Base-by-base conservation (phyloP, 1,140 invertebrate species). In the Zaprionus camerounensis region DNA sequence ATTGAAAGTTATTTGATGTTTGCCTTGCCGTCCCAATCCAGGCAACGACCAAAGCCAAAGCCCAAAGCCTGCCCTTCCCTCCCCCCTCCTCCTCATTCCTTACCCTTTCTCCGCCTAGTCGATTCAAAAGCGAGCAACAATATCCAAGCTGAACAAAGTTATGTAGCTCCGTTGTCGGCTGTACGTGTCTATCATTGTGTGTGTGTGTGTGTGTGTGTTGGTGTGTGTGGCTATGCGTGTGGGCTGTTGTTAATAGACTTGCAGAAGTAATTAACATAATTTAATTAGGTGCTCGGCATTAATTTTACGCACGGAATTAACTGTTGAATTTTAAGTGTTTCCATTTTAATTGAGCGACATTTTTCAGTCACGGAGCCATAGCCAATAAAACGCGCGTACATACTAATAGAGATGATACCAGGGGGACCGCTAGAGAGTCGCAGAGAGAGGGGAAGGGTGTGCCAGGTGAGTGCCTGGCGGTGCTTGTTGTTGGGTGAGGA, bases 251-350 rank as follows among this genome's bases (percentile, higher is more conserved):
- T 90, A 85, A 90, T 90, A 90, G 85, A 90, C 85, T 84, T 82
- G 72, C 76, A 77, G 80, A 78, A 79, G 79, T 90, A 90, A 90
- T 90, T 90, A 90, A 90, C 85, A 90, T 90, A 90, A 90, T 90
- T 90, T 90, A 90, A 90, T 90, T 90, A 91, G 84, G 85, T 90
- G 85, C 86, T 90, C 75, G 86, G 86, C 87, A 90, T 90, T 90
- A 85, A 90, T 90, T 90, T 90, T 90, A 90, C 85, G 86, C 85
- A 90, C 85, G 82, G 84, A 90, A 85, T 90, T 85, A 90, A 90
- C 86, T 90, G 85, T 90, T 90, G 85, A 90, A 82, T 90, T 90
- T 90, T 90, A 90, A 90, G 85, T 90, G 85, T 90, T 75, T 88
- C 74, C 85, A 90, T 82, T 88, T 88, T 88, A 88, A 88, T 88